Conservation (phyloP, 1,140 invertebrate genomes). For the Antheraea mylitta region DNA sequence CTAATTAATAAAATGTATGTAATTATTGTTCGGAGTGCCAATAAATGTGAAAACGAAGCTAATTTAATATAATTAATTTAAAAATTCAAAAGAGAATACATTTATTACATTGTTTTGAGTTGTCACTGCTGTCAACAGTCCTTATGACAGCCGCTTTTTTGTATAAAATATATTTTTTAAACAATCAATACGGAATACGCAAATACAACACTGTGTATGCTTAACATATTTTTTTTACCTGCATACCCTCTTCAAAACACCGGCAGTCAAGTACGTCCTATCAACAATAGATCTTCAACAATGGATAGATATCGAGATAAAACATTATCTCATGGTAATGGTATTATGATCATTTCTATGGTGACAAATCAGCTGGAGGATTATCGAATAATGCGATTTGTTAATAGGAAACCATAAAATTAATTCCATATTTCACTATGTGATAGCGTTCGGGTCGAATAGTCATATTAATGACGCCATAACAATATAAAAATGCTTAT, state of each 20-base stretch:
- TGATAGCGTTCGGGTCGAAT: too few relatives aligned
- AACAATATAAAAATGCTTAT: too few relatives aligned
- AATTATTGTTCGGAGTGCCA: too few relatives aligned
- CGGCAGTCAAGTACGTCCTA: constrained; percentile 28
- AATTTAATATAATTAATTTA: too few relatives aligned
- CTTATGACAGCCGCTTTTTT: too few relatives aligned
- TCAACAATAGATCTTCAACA: constrained; percentile 8
- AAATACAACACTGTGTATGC: not conserved
- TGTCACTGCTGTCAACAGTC: too few relatives aligned
- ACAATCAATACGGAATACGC: constrained; percentile 26
- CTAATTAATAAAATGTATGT: too few relatives aligned
- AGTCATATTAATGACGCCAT: too few relatives aligned
- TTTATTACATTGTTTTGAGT: too few relatives aligned
- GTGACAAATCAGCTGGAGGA: constrained; percentile 14
- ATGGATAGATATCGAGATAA: constrained; percentile 6
- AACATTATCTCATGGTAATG: constrained; percentile 9
- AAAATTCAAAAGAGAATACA: too few relatives aligned
- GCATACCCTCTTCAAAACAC: not conserved
- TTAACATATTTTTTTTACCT: constrained; percentile 1
- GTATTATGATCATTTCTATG: not conserved
- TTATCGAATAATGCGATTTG: not conserved
- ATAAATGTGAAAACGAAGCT: too few relatives aligned
- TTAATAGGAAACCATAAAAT: not conserved
- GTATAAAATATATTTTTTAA: too few relatives aligned
- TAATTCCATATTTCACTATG: not conserved